A percentile compares a stretch with the other conserved stretches of the same genome.
Evolutionary conservation across 2,888 invertebrate genomes (phyloP).

Genomic region (Drosophila infuscata): DNA sequence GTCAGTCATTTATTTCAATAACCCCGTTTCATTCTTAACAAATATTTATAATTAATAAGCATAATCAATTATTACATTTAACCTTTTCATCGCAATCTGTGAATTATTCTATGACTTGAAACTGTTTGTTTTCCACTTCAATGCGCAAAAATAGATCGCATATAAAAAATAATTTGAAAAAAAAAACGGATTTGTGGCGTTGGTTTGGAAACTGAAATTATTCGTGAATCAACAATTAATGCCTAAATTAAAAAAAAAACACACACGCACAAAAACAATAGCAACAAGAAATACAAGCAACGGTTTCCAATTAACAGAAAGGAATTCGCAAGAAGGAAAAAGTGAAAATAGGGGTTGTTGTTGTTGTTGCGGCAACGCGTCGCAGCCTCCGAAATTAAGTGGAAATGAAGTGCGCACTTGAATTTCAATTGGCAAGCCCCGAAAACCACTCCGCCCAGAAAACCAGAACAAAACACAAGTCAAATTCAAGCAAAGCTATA

Average conservation of each 20-base stretch:
- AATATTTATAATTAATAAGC: neutral
- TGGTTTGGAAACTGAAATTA: conserved; percentile 11
- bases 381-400: conserved; percentile 75
- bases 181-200: neutral
- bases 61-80: neutral
- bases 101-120: neutral
- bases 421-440: conserved; percentile 73
- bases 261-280: neutral
- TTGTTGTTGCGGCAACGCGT: conserved; percentile 57
- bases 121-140: neutral
- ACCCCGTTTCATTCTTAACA: neutral
- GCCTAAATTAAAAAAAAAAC: neutral
- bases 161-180: neutral
- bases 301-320: conserved; percentile 25
- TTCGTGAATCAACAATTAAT: conserved; percentile 35
- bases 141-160: neutral
- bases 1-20: neutral
- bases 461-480: conserved; percentile 18
- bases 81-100: too few relatives aligned
- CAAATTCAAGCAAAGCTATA: conserved; percentile 43
- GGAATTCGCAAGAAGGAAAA: neutral
- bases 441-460: neutral
- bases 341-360: neutral
- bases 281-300: conserved; percentile 12
- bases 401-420: conserved; percentile 76